Evolutionary conservation across 2,113 vertebrate genomes (phyloP).

Genomic region (Athene cunicularia): DNA sequence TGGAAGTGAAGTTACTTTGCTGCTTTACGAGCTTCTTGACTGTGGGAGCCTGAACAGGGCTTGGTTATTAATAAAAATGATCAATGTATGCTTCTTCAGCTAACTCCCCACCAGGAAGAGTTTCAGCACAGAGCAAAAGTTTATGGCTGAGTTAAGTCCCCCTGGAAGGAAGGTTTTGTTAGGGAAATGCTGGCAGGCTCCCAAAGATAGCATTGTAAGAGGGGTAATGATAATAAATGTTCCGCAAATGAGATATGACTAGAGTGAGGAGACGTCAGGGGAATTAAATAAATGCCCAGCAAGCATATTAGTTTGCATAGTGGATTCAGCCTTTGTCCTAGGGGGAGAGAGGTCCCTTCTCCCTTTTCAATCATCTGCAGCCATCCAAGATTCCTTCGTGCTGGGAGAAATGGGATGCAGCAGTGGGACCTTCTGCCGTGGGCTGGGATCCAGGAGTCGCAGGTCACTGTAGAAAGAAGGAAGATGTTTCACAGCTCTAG

Average conservation of each 20-base stretch:
- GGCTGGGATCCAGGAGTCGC: not conserved
- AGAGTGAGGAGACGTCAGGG: constrained; percentile 6
- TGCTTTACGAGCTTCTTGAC: constrained; percentile 3
- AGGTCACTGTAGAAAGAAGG: not conserved
- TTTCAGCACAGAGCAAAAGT: constrained; percentile 37
- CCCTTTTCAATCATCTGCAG: not conserved
- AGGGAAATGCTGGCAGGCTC: constrained; percentile 52
- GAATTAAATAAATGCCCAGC: constrained; percentile 42
- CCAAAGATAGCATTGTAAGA: constrained; percentile 45
- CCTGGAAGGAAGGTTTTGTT: constrained; percentile 52
- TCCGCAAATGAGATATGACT: not conserved
- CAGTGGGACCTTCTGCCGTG: not conserved
- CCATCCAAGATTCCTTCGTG: not conserved
- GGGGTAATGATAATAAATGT: constrained; percentile 51
- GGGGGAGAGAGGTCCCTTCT: not conserved
- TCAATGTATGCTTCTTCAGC: constrained; percentile 12
- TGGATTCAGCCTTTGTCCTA: constrained; percentile 23
- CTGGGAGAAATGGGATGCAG: constrained; percentile 25
- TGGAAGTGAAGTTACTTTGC: not conserved
- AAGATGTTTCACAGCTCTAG: not conserved
- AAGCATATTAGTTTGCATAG: constrained; percentile 11
- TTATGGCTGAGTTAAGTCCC: constrained; percentile 29
- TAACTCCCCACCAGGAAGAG: constrained; percentile 20
- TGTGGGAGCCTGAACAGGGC: not conserved
- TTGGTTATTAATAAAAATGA: constrained; percentile 32